A percentile compares a stretch with the other conserved stretches of the same genome.
Evolutionary conservation across 2,888 invertebrate genomes (phyloP).

Genomic region (Oscheius sp.): DNA sequence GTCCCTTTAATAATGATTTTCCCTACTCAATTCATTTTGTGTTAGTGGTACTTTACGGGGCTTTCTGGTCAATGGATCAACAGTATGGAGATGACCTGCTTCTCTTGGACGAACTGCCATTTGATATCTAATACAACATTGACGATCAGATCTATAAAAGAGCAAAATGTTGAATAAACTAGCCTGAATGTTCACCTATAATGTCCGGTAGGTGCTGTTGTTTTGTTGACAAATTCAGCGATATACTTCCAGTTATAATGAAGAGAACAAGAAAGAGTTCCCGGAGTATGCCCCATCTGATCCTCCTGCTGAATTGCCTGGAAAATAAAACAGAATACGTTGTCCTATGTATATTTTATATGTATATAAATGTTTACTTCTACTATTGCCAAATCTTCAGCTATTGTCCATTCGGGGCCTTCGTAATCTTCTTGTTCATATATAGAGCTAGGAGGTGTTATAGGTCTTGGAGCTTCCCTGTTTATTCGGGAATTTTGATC

Average conservation of each 20-base stretch:
- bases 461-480: constrained; percentile 16
- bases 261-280: constrained; percentile 83
- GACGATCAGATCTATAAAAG: constrained; percentile 83
- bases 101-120: constrained; percentile 87
- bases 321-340: constrained; percentile 7
- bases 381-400: constrained; percentile 89
- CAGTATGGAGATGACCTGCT: constrained; percentile 78
- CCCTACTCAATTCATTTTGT: constrained; percentile 38
- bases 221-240: constrained; percentile 88
- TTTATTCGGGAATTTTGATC: not conserved
- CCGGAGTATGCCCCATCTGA: constrained; percentile 12
- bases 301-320: constrained; percentile 43
- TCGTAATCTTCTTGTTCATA: constrained; percentile 69
- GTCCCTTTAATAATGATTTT: not conserved
- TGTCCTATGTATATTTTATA: not conserved
- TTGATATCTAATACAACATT: constrained; percentile 91
- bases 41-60: constrained; percentile 52
- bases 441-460: constrained; percentile 29
- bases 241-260: constrained; percentile 96
- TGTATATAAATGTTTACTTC: constrained; percentile 77
- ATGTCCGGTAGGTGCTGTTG: constrained; percentile 77
- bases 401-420: constrained; percentile 87
- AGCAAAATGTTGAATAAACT: too few species aligned
- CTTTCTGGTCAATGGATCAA: constrained; percentile 59
- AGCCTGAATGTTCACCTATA: constrained; percentile 85